phyloP scores from a whole-genome alignment of 2,888 invertebrate genomes.

The Agrochola lychnidis region DNA sequence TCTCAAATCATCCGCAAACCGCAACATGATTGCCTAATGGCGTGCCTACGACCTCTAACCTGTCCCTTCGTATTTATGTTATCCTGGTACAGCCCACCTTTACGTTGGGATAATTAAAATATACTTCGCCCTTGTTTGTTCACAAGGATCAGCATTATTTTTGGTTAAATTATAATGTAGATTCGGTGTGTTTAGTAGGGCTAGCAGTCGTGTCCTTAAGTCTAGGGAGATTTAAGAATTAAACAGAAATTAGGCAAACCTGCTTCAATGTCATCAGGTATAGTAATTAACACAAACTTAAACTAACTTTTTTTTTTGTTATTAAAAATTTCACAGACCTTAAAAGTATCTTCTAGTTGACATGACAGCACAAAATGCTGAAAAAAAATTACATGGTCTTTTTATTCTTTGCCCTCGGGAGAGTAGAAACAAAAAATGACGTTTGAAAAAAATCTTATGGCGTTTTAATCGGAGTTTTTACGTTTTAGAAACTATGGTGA shows the following conservation, averaged over 20 bases:
- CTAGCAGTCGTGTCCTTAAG: not conserved
- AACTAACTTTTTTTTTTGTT: not conserved
- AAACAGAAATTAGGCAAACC: not conserved
- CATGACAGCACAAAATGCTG: not conserved
- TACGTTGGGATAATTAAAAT: slow-evolving; percentile 45
- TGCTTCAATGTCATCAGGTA: not conserved
- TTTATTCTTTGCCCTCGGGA: not conserved
- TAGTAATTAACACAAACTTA: not conserved
- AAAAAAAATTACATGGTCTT: not conserved
- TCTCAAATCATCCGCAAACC: slow-evolving; percentile 36
- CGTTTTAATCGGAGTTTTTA: not conserved
- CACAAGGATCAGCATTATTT: slow-evolving; percentile 48
- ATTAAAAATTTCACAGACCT: not conserved
- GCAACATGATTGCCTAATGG: slow-evolving; percentile 47
- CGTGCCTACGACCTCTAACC: slow-evolving; percentile 41
- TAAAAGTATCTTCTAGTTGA: not conserved
- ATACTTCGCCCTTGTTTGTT: slow-evolving; percentile 30
- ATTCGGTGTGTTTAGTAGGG: slow-evolving; percentile 9
- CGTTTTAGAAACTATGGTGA: not conserved
- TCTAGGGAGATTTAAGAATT: slow-evolving; percentile 2
- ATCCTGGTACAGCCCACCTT: slow-evolving; percentile 39
- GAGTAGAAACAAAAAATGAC: not conserved
- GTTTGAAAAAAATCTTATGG: not conserved
- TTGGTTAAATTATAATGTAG: slow-evolving; percentile 44
- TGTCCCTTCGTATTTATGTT: slow-evolving; percentile 52